Evolutionary conservation across 2,888 invertebrate genomes (phyloP).

Genomic region (Dorcus hopei): DNA sequence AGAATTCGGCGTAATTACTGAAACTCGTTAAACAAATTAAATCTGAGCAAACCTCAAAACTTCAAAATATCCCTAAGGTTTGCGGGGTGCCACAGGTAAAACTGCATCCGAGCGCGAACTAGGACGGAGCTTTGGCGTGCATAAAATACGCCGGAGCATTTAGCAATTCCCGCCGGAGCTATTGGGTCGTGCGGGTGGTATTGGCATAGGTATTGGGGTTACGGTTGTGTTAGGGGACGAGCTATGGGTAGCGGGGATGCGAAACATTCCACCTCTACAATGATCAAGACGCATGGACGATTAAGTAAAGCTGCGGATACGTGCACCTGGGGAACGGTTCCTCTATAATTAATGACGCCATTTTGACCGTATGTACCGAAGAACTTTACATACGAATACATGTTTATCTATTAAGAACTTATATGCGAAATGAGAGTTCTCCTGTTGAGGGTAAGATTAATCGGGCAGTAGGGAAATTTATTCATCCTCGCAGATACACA

Average conservation of each 20-base stretch:
- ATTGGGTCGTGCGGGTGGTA: conserved; percentile 24
- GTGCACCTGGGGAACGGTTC: conserved; percentile 38
- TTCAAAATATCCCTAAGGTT: not conserved
- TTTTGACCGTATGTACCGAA: conserved; percentile 3
- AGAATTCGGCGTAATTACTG: no score
- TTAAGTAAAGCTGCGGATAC: conserved; percentile 40
- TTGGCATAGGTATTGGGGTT: conserved; percentile 23
- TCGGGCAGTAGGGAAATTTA: no score
- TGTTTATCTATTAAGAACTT: not conserved
- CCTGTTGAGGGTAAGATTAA: no score
- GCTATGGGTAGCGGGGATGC: conserved; percentile 10
- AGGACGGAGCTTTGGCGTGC: conserved; percentile 23
- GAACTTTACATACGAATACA: conserved; percentile 1
- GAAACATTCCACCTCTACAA: conserved; percentile 11
- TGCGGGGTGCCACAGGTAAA: conserved; percentile 5
- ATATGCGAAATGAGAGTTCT: not conserved
- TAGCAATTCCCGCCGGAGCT: conserved; percentile 32
- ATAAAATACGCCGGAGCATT: conserved; percentile 29
- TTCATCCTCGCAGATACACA: no score
- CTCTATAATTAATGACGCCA: conserved; percentile 36
- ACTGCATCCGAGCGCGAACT: conserved; percentile 2
- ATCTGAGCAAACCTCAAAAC: not conserved
- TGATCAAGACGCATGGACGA: conserved; percentile 39
- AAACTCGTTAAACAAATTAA: not conserved
- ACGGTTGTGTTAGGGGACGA: conserved; percentile 8